phyloP scores from a whole-genome alignment of 35 echinoderm and acorn worm genomes.

The Amphiura filiformis region DNA sequence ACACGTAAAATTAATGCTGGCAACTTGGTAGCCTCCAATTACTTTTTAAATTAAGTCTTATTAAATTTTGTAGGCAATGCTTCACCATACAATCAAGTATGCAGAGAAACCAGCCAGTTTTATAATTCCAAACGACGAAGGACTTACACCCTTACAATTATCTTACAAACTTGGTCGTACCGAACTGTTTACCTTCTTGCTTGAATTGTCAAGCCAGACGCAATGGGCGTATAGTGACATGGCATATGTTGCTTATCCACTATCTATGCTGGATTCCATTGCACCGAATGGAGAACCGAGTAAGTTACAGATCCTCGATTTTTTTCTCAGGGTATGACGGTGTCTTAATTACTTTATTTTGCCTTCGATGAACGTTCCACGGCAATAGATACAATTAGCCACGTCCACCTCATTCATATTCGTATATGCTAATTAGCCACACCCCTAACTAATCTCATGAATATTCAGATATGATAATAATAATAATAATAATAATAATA shows the following conservation, averaged over 20 bases:
- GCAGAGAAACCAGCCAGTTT: slow-evolving; percentile 69
- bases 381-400: too few species aligned
- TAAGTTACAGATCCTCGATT: slow-evolving; percentile 56
- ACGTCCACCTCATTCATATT: too few species aligned
- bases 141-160: slow-evolving; percentile 75
- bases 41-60: background rate
- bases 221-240: slow-evolving; percentile 86
- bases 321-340: too few species aligned
- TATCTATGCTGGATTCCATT: slow-evolving; percentile 75
- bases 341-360: too few species aligned
- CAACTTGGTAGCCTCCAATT: background rate
- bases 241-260: slow-evolving; percentile 79
- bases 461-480: too few species aligned
- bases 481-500: too few species aligned
- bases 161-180: slow-evolving; percentile 71
- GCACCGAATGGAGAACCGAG: slow-evolving; percentile 49
- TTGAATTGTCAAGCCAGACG: slow-evolving; percentile 73
- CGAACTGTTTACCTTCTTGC: slow-evolving; percentile 66
- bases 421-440: too few species aligned
- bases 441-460: too few species aligned
- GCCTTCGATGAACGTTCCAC: too few species aligned
- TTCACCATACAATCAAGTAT: slow-evolving; percentile 64
- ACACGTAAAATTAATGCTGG: background rate
- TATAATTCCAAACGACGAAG: slow-evolving; percentile 52
- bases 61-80: slow-evolving; percentile 53